These are phyloP conservation scores for Coendou prehensilis DNA, from an alignment of 2,797 vertebrate genomes.

Conservation along the genomic window DNA sequence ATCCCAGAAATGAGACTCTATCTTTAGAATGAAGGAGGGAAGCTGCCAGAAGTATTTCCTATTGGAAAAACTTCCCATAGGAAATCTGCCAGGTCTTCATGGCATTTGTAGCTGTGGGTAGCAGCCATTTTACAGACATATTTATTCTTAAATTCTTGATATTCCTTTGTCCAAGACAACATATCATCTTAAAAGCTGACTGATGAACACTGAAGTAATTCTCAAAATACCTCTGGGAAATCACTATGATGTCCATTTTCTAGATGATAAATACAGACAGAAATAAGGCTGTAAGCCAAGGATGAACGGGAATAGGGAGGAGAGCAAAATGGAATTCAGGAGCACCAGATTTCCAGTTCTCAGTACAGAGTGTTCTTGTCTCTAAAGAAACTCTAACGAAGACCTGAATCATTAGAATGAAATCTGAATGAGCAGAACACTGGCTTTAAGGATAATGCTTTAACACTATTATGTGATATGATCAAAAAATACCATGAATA, in stretches of 20 bases:
- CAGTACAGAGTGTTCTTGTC: constrained; percentile 51
- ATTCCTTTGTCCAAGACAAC: background rate
- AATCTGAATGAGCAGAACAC: constrained; percentile 4
- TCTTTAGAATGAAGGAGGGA: constrained; percentile 46
- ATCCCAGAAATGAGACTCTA: constrained; percentile 52
- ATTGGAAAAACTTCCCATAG: background rate
- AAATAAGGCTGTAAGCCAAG: constrained; percentile 53
- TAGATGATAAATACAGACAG: constrained; percentile 61
- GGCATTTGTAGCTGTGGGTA: background rate
- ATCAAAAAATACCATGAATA: background rate
- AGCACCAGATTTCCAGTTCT: constrained; percentile 57
- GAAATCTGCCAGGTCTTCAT: background rate
- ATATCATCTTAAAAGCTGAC: constrained; percentile 60
- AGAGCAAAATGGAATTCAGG: constrained; percentile 19
- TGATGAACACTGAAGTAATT: constrained; percentile 19
- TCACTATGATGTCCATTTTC: constrained; percentile 46
- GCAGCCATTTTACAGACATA: background rate
- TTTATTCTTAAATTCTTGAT: constrained; percentile 54
- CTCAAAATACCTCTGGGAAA: constrained; percentile 40
- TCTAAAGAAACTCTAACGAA: constrained; percentile 21
- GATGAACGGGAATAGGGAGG: background rate
- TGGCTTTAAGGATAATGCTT: constrained; percentile 27
- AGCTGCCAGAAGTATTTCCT: constrained; percentile 11
- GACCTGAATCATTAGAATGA: background rate
- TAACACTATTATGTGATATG: background rate